A percentile compares a stretch with the other conserved stretches of the same genome.
phyloP scores from a whole-genome alignment of 2,797 vertebrate species.

The Tapera naevia region DNA sequence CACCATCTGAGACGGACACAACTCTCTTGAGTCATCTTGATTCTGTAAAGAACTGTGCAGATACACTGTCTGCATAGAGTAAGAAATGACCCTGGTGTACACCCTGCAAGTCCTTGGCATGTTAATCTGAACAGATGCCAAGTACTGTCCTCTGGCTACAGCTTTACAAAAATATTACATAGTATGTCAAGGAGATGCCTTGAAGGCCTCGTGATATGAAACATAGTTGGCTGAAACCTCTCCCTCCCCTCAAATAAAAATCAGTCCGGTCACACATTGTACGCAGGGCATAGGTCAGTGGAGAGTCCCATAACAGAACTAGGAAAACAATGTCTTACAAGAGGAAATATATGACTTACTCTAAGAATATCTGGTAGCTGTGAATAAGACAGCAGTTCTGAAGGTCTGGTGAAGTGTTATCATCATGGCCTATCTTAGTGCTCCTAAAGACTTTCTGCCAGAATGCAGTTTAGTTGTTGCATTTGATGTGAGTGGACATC shows the following conservation, averaged over 20 bases:
- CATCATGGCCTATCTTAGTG: background rate
- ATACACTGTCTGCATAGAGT: background rate
- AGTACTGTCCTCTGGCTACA: background rate
- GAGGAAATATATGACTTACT: background rate
- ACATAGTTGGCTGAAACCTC: background rate
- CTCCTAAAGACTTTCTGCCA: background rate
- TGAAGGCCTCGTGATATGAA: background rate
- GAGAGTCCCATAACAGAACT: rapidly evolving
- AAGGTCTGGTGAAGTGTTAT: background rate
- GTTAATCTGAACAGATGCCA: background rate
- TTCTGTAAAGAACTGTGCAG: background rate
- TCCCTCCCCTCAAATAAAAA: background rate
- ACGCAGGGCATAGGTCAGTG: background rate
- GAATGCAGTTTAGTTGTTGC: background rate
- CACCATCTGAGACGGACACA: background rate
- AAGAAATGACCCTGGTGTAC: background rate
- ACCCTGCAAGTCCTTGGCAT: background rate
- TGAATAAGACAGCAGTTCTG: background rate
- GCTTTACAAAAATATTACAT: background rate
- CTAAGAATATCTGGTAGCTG: background rate
- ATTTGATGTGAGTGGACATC: background rate
- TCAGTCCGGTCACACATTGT: background rate
- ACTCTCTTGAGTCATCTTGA: background rate
- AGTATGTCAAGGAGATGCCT: background rate
- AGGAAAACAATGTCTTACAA: background rate